These are phyloP conservation scores for Cebuella pygmaea DNA, from an alignment of 2,797 vertebrate genomes.

Conservation along the genomic window DNA sequence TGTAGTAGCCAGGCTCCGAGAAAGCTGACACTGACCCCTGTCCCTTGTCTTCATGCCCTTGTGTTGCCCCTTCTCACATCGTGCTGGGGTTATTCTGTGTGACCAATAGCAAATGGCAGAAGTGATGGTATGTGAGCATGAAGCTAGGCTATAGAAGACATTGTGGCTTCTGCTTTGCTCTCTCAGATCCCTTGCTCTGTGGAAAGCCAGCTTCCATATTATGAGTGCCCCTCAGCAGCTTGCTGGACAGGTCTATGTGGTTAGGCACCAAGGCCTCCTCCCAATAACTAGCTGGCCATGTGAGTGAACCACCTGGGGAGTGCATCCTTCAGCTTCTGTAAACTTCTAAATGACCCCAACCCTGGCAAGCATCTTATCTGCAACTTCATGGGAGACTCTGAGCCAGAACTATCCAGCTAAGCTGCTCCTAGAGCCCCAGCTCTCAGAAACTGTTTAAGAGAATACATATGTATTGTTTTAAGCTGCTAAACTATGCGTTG, in stretches of 20 bases:
- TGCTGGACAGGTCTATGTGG: neutral
- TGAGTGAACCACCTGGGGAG: neutral
- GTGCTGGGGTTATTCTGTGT: neutral
- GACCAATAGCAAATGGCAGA: neutral
- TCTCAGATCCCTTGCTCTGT: neutral
- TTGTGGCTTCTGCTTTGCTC: neutral
- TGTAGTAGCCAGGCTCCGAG: neutral
- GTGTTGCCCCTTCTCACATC: neutral
- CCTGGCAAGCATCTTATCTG: neutral
- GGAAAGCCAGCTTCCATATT: neutral
- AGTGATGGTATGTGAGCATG: neutral
- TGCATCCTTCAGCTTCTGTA: neutral
- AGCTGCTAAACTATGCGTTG: neutral
- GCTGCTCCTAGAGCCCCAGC: neutral
- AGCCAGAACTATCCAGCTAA: neutral
- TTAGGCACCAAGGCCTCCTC: neutral
- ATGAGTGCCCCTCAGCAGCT: neutral
- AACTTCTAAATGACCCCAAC: neutral
- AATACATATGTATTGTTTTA: neutral
- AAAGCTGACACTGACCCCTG: neutral
- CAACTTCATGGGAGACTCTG: neutral
- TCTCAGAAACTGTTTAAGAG: neutral
- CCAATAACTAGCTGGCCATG: neutral
- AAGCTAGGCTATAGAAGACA: neutral
- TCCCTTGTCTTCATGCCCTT: neutral